phyloP scores from a whole-genome alignment of 2,113 vertebrate genomes.

The Odontesthes bonariensis region DNA sequence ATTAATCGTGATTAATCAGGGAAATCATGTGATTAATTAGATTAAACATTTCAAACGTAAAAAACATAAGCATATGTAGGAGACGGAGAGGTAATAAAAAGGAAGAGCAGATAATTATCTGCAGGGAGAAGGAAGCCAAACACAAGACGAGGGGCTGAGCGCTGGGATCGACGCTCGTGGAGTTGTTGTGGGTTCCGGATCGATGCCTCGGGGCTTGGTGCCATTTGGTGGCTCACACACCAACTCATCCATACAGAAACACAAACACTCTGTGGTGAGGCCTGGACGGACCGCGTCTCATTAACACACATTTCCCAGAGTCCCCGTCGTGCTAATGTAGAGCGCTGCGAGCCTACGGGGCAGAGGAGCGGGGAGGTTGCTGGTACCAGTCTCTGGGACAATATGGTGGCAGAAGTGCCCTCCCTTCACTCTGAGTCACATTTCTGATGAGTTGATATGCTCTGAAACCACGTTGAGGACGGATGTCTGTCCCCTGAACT shows the following conservation, averaged over 20 bases:
- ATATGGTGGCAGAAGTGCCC: conserved; percentile 16
- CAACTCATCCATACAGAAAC: conserved; percentile 9
- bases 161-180: conserved; percentile 40
- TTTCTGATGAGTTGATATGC: background rate
- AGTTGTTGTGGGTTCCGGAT: conserved; percentile 36
- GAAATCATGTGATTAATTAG: too few relatives aligned
- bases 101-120: conserved; percentile 32
- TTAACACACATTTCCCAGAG: conserved; percentile 64
- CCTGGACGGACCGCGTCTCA: conserved; percentile 33
- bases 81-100: background rate
- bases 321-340: conserved; percentile 52
- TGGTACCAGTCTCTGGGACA: conserved; percentile 31
- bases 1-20: too few relatives aligned
- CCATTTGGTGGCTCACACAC: conserved; percentile 61
- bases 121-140: background rate
- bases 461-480: background rate
- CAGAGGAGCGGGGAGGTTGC: conserved; percentile 35
- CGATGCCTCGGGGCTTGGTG: conserved; percentile 54
- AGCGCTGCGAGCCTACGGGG: conserved; percentile 61
- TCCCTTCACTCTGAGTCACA: background rate
- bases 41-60: too few relatives aligned
- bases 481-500: too few relatives aligned
- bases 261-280: conserved; percentile 25
- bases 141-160: conserved; percentile 6
- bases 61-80: background rate